Evolutionary conservation across 2,797 vertebrate genomes (phyloP).

Genomic region (Arvicola amphibius): DNA sequence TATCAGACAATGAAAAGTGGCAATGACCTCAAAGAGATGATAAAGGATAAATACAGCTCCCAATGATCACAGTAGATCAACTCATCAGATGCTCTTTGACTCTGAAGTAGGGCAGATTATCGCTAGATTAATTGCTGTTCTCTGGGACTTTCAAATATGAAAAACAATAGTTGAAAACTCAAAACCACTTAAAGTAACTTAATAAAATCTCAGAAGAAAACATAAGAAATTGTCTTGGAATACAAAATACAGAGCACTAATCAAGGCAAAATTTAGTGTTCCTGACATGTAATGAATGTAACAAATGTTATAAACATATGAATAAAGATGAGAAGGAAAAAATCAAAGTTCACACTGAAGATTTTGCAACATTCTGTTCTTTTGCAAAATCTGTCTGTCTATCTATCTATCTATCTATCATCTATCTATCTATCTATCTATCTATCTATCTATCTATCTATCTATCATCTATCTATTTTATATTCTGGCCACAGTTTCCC

Average conservation of each 20-base stretch:
- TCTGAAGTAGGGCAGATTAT: background rate
- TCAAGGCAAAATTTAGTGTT: background rate
- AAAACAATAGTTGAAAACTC: conserved; percentile 1
- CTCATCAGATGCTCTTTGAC: background rate
- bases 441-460: background rate
- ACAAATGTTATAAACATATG: background rate
- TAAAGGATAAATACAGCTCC: background rate
- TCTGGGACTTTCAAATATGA: background rate
- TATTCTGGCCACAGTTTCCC: background rate
- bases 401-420: background rate
- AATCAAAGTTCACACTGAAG: background rate
- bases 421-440: background rate
- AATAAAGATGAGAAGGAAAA: background rate
- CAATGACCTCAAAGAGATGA: background rate
- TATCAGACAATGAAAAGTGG: background rate
- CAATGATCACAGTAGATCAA: background rate
- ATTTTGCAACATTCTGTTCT: background rate
- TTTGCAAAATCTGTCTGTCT: background rate
- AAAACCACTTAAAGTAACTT: background rate
- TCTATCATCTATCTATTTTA: background rate
- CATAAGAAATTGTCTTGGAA: background rate
- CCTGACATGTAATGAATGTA: background rate
- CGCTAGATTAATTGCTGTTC: background rate
- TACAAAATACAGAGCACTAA: background rate
- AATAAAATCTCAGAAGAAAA: background rate